Evolutionary conservation across 2,888 invertebrate species (phyloP).

Genomic region (Uloborus plumipes): DNA sequence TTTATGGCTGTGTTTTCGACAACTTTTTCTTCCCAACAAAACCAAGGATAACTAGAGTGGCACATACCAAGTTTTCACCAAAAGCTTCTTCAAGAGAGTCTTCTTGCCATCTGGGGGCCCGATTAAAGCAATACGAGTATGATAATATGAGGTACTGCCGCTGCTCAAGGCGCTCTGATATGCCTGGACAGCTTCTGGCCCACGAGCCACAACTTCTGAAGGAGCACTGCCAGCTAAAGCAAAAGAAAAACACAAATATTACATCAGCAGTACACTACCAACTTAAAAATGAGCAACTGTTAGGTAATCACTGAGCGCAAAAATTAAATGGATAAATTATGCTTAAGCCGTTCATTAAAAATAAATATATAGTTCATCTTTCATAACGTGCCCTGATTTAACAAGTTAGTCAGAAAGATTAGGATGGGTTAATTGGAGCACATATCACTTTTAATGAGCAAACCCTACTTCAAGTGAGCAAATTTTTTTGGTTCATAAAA

Average conservation of each 20-base stretch:
- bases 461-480: too few species aligned
- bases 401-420: too few species aligned
- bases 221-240: constrained; percentile 70
- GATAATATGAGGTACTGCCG: constrained; percentile 71
- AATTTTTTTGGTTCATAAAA: too few species aligned
- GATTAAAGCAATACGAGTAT: constrained; percentile 71
- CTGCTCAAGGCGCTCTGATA: constrained; percentile 71
- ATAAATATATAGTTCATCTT: too few species aligned
- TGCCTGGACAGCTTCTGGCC: constrained; percentile 70
- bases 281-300: neutral
- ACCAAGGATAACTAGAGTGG: too few species aligned
- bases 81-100: constrained; percentile 70
- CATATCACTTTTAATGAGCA: too few species aligned
- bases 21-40: too few species aligned
- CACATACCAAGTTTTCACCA: constrained; percentile 66
- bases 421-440: too few species aligned
- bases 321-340: neutral
- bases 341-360: neutral
- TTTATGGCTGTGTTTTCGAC: too few species aligned
- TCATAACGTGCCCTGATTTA: too few species aligned
- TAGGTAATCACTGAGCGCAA: neutral
- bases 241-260: neutral
- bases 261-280: neutral
- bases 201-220: constrained; percentile 71
- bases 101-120: constrained; percentile 72